Evolutionary conservation across 2,888 invertebrate species (phyloP), one percentile per base, ranked within the genome.

Genomic region (Oscheius sp.): DNA sequence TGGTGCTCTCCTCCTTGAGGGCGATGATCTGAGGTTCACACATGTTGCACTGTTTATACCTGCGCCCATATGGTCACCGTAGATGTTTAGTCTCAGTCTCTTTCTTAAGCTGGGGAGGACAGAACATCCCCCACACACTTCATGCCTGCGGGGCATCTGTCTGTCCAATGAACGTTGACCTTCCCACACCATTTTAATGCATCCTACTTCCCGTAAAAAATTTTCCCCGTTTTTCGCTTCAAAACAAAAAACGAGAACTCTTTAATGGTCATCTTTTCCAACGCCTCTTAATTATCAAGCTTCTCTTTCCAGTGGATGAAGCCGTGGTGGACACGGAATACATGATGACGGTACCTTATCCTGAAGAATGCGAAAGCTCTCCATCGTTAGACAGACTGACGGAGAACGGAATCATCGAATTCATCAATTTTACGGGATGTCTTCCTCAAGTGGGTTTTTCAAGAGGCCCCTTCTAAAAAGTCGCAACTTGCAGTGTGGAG

Each of bases 341-440:
- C 68, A 53, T 35, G 55, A 60, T 78, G 71, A 80, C 78, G 11
- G 70, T 80, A 65, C 63, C 75, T 13, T 76, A 78, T 47, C 80
- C 80, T 4, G 77, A 62, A 13, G 79, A 77, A 10, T 81, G 80
- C 75, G 76, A 79, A 63, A 47, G 68, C 11, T 62, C 65, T 47
- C 60, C 73, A 35, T 51, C 76, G 5, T 51, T 74, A 47, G 68
- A 74, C 33, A 55, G 66, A 32, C 68, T 74, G 9, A 29, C 50
- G 7, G 74, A 74, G 48, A 55, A 74, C 29, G 58, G 68, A n/a
- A 68, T 74, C 47, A 68, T 74, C 29, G 74, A 58, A n/a, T 47
- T 47, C 32, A 29, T 70, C 32, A 70, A 70, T 60, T 74, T 74
- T 53, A 70, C 70, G 29, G 74, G 70, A n/a, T 74, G 74, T 63